Base-by-base conservation (phyloP, 2,113 vertebrate species). In the Saiga tatarica region DNA sequence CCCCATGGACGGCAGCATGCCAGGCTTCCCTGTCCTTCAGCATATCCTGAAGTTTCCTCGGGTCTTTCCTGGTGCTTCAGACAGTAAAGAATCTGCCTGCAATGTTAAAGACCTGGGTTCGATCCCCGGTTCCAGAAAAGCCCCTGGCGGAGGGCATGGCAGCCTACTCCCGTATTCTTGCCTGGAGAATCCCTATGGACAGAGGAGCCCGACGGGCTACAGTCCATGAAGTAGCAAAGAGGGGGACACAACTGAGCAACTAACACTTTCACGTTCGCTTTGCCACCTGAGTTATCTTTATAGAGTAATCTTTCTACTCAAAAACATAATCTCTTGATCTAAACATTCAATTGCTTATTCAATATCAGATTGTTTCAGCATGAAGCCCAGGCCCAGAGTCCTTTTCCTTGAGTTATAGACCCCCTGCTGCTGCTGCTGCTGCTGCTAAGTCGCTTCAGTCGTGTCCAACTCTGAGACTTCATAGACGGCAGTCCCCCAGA, bases 391-490 rank as follows among this genome's bases (percentile, higher is more conserved):
- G 8, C 30, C 55, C 42, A 83, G 82, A 91, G 42, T 53, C 13
- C 62, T 95, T 83, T 91, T 11, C 23, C 52, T 87, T 13, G 52
- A 86, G 74, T 19, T 92, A 23, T 17, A 84, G 26, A 59, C 67
- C 7, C 21, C 42, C 33, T 83, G 26, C 12, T 60, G 57, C 57
- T 60, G 25, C 57, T 57, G 8, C 55, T 23, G 21, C 57, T 59
- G 57, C 57, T 59, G 57, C 57, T 59, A 28, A 30, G 60, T 62
- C 3, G 3, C 60, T 16, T 17, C 3, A 64, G 15, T 7, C 30
- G 0, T 64, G 60, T 64, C 30, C 3, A 0, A 64, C 60, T 64
- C 30, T 16, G 60, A 0, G 14, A 33, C 30, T 30, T 3, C 14
- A 33, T 7, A 64, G 60, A 64, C 0, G 30, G 60, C 60, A 33